Conservation (phyloP, 2,888 invertebrate species). For the Ligdia adustata region DNA sequence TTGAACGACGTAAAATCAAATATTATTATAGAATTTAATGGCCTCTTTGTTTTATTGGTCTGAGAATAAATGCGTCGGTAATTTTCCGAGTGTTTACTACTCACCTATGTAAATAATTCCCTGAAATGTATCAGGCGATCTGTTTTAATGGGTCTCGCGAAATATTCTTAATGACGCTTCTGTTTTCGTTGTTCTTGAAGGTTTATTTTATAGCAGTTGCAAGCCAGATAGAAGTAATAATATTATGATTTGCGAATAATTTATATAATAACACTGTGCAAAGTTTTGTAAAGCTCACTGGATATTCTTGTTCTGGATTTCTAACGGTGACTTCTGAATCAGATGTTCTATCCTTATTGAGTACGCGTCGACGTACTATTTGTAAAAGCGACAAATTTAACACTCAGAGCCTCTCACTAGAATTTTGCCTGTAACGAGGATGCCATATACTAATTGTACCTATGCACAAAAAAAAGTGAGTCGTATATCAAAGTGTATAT, state of each 20-base stretch:
- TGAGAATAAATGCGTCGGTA: conserved; percentile 53
- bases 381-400: no score
- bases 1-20: conserved; percentile 70
- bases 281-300: no score
- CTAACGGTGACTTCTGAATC: no score
- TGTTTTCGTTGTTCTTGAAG: conserved; percentile 19
- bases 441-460: no score
- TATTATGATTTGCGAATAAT: neutral
- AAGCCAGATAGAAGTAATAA: conserved; percentile 4
- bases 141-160: conserved; percentile 22
- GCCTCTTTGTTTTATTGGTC: conserved; percentile 64
- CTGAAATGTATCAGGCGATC: conserved; percentile 25
- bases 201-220: conserved; percentile 12
- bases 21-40: conserved; percentile 66
- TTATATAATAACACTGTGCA: no score
- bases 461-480: no score
- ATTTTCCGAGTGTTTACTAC: conserved; percentile 32
- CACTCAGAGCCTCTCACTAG: no score
- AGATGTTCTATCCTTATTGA: no score
- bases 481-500: no score
- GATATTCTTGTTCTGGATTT: no score
- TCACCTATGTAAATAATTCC: conserved; percentile 32
- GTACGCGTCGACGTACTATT: no score
- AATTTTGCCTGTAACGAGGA: no score
- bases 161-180: conserved; percentile 23